phyloP scores from a whole-genome alignment of 2,888 invertebrate species.

The Agriopis marginaria region DNA sequence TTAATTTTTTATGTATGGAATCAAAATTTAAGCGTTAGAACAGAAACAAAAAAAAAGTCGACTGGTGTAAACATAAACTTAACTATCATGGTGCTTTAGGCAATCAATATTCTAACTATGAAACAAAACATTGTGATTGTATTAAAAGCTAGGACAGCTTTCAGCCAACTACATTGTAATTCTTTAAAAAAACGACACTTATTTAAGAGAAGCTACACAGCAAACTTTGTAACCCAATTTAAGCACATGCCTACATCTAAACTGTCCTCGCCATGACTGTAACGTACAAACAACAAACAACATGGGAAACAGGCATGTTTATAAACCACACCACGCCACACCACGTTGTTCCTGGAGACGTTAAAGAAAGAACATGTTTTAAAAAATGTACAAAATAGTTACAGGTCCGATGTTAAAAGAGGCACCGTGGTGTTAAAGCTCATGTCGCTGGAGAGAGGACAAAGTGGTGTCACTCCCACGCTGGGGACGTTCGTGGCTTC shows the following conservation, averaged over 20 bases:
- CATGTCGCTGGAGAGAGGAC: constrained; percentile 26
- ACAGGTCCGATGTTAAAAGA: constrained; percentile 6
- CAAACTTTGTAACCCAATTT: background rate
- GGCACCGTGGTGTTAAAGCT: constrained; percentile 26
- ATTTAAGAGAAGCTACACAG: background rate
- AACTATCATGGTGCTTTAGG: background rate
- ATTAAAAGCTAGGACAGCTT: too few species aligned
- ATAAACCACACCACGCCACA: background rate
- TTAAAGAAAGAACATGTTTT: constrained; percentile 10
- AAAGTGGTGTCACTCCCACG: constrained; percentile 32
- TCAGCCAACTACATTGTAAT: too few species aligned
- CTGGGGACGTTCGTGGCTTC: constrained; percentile 4
- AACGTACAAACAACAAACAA: constrained; percentile 13
- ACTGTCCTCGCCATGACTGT: constrained; percentile 9
- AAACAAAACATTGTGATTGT: too few species aligned
- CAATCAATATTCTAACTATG: background rate
- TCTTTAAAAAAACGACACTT: background rate
- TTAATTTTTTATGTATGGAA: too few species aligned
- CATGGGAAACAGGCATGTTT: constrained; percentile 8
- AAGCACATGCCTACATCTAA: constrained; percentile 5
- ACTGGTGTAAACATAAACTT: too few species aligned
- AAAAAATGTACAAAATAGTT: constrained; percentile 5
- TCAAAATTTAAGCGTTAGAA: too few species aligned
- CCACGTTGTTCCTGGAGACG: background rate
- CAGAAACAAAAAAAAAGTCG: too few species aligned